Conservation (phyloP, 2,113 vertebrate genomes). For the Dasyornis broadbenti region DNA sequence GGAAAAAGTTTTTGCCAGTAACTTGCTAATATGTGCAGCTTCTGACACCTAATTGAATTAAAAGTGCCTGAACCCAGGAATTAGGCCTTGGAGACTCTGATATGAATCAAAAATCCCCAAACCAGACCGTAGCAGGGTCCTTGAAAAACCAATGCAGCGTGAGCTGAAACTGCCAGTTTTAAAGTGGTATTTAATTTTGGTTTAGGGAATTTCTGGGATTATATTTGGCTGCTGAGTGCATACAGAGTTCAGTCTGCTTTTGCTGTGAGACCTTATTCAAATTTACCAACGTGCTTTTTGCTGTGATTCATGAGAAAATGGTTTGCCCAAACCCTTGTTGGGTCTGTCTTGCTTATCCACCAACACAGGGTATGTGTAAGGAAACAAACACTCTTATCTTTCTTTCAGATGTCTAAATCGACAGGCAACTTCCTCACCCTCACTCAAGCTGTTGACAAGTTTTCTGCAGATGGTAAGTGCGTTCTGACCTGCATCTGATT, state of each 20-base stretch:
- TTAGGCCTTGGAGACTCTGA: neutral
- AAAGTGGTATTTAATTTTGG: neutral
- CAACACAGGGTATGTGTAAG: neutral
- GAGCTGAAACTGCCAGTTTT: neutral
- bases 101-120: neutral
- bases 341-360: neutral
- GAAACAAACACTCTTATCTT: neutral
- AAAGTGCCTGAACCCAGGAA: neutral
- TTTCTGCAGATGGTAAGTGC: slow-evolving; percentile 91
- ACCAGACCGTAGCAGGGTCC: neutral
- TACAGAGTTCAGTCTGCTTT: neutral
- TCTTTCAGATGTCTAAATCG: slow-evolving; percentile 95
- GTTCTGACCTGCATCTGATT: neutral
- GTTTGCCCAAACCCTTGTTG: neutral
- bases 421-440: slow-evolving; percentile 98
- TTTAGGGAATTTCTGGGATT: neutral
- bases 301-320: neutral
- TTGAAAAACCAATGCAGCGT: neutral
- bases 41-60: neutral
- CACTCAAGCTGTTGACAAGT: slow-evolving; percentile 86
- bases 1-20: neutral
- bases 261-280: neutral
- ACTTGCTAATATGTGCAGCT: neutral
- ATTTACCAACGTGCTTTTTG: neutral
- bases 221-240: neutral